Conservation (phyloP, 2,797 vertebrate species). For the Pteropus rufus region DNA sequence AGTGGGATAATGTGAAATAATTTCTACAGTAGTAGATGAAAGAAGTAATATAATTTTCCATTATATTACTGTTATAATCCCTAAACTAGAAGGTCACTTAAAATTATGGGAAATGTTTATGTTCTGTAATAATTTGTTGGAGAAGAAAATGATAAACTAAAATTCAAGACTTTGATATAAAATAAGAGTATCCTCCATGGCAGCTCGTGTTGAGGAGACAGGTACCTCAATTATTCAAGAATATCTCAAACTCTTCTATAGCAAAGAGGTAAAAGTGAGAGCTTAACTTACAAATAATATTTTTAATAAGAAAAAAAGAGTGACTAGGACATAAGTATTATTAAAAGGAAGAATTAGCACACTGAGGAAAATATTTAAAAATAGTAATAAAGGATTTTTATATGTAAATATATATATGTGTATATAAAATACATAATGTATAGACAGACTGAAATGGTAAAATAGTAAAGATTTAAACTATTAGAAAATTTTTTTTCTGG, state of each 20-base stretch:
- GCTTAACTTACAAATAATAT: background rate
- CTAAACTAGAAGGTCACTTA: background rate
- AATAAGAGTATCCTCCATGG: background rate
- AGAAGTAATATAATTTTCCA: slow-evolving; percentile 43
- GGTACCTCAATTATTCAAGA: background rate
- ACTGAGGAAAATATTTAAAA: background rate
- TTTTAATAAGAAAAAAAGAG: background rate
- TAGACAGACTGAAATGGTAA: background rate
- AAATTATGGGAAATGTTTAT: slow-evolving; percentile 44
- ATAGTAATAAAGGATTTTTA: background rate
- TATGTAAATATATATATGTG: background rate
- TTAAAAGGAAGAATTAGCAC: background rate
- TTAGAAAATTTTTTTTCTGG: background rate
- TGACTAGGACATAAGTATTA: background rate
- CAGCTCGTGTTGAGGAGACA: background rate
- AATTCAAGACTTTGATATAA: background rate
- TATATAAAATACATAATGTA: background rate
- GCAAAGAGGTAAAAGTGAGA: background rate
- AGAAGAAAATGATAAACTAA: background rate
- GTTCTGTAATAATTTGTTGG: background rate
- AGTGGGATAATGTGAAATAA: slow-evolving; percentile 74
- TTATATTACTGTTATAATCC: slow-evolving; percentile 6
- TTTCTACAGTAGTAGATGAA: slow-evolving; percentile 32
- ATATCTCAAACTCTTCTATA: background rate
- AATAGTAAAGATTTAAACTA: background rate